Evolutionary conservation across 2,113 vertebrate species (phyloP).

Genomic region (Spheniscus mendiculus): DNA sequence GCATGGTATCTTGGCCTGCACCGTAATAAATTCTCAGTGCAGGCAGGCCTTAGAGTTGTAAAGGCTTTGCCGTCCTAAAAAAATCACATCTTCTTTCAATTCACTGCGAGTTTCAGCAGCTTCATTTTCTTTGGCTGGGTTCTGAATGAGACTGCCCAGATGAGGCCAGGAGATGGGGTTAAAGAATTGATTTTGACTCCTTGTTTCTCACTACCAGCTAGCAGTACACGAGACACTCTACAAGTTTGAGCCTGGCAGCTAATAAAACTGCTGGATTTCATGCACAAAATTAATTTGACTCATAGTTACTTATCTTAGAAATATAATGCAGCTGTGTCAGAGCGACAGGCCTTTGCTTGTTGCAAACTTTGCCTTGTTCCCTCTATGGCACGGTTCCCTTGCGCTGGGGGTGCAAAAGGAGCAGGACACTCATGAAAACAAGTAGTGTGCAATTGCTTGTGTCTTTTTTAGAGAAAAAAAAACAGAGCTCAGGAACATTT

Average conservation of each 20-base stretch:
- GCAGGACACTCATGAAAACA: not conserved
- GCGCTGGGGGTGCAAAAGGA: fast-evolving
- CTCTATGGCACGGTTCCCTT: not conserved
- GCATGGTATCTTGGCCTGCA: not conserved
- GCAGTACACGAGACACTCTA: not conserved
- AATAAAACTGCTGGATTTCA: not conserved
- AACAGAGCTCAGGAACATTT: not conserved
- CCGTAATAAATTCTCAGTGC: not conserved
- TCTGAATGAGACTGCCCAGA: not conserved
- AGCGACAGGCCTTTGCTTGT: not conserved
- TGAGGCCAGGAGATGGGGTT: constrained; percentile 38
- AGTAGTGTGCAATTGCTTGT: not conserved
- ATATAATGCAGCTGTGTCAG: not conserved
- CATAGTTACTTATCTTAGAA: not conserved
- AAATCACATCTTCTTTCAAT: not conserved
- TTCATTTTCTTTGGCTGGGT: not conserved
- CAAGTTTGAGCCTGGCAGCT: not conserved
- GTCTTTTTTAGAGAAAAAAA: not conserved
- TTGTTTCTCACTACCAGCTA: not conserved
- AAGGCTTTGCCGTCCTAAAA: not conserved
- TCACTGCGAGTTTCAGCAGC: not conserved
- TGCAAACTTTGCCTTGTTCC: not conserved
- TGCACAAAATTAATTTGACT: not conserved
- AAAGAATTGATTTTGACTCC: not conserved
- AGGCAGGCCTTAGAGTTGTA: not conserved